These are phyloP conservation scores for Aethina tumida DNA, from an alignment of 1,140 invertebrate genomes.

Conservation along the genomic window DNA sequence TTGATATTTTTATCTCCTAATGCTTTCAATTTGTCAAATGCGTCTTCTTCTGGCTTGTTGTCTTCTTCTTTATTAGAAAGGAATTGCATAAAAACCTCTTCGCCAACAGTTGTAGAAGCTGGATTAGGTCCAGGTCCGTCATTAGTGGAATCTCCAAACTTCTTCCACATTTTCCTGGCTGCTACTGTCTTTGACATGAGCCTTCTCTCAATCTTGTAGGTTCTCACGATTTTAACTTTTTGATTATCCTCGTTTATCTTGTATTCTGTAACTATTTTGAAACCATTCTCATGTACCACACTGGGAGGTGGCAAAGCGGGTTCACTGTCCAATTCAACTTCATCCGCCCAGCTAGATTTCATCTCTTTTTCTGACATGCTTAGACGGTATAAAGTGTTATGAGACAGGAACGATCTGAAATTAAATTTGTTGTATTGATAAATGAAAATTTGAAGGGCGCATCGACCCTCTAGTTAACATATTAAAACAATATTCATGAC, in stretches of 20 bases:
- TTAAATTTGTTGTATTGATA: too few relatives aligned
- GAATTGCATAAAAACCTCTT: constrained; percentile 94
- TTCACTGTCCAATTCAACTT: constrained; percentile 77
- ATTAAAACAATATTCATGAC: too few relatives aligned
- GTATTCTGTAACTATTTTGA: constrained; percentile 89
- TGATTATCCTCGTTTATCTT: constrained; percentile 86
- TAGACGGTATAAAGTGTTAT: too few relatives aligned
- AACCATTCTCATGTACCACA: constrained; percentile 71
- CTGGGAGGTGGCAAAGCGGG: constrained; percentile 66
- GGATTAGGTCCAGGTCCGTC: constrained; percentile 95
- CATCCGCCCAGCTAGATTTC: constrained; percentile 86
- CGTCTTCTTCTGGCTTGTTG: constrained; percentile 71
- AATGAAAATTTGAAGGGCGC: too few relatives aligned
- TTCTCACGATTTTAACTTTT: constrained; percentile 75
- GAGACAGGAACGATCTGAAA: too few relatives aligned
- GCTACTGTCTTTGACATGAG: constrained; percentile 90
- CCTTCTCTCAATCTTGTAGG: constrained; percentile 86
- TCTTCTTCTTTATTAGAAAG: constrained; percentile 79
- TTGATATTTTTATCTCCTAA: constrained; percentile 68
- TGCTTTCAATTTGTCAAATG: constrained; percentile 63
- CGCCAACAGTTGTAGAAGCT: constrained; percentile 87
- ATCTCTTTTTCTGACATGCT: constrained; percentile 61
- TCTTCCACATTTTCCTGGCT: constrained; percentile 82
- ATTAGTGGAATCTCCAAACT: constrained; percentile 82
- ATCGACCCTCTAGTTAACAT: too few relatives aligned